Conservation (phyloP, 2,797 vertebrate genomes). For the Uromys caudimaculatus region DNA sequence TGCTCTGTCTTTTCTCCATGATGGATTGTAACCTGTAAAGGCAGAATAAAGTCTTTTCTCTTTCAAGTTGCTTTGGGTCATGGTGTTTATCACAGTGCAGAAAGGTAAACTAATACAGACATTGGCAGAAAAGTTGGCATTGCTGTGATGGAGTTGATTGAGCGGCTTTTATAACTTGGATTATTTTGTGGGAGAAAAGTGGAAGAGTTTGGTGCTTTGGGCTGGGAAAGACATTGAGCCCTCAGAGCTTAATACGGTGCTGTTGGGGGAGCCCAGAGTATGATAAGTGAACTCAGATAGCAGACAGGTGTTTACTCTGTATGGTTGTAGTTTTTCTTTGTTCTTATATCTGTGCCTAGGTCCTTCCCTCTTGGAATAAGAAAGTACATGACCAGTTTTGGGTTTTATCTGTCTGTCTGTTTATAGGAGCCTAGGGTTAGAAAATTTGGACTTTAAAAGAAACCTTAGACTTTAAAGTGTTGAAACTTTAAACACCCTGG, state of each 20-base stretch:
- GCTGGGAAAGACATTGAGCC: not conserved
- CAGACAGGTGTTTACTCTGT: not conserved
- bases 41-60: not conserved
- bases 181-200: not conserved
- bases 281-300: not conserved
- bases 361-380: not conserved
- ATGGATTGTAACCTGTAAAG: not conserved
- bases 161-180: not conserved
- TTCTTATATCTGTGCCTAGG: not conserved
- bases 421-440: not conserved
- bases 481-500: not conserved
- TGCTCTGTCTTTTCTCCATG: not conserved
- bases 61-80: not conserved
- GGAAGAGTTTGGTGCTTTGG: not conserved
- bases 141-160: not conserved
- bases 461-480: too few species aligned
- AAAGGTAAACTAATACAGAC: not conserved
- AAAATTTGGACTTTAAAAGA: not conserved
- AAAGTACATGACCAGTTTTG: not conserved
- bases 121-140: not conserved
- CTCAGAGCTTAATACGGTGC: not conserved
- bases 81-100: not conserved
- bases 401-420: not conserved
- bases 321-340: not conserved
- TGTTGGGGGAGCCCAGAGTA: not conserved